phyloP scores from a whole-genome alignment of 2,888 invertebrate genomes.

The Sinhomidia bicolor region DNA sequence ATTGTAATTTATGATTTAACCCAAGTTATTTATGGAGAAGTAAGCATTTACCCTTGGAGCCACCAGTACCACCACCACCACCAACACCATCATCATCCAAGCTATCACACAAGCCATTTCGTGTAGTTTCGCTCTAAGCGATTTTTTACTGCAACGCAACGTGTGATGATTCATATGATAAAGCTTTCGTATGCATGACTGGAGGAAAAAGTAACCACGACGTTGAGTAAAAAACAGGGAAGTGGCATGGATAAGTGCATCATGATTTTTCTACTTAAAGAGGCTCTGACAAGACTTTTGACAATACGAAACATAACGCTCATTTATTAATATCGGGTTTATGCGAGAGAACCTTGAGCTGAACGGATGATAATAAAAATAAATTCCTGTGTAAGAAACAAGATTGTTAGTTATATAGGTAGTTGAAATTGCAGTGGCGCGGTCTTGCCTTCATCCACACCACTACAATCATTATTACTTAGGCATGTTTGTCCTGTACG shows the following conservation, averaged over 20 bases:
- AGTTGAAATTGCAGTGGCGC: background rate
- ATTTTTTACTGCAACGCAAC: constrained; percentile 42
- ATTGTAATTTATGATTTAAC: constrained; percentile 47
- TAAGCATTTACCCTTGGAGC: constrained; percentile 61
- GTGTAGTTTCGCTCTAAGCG: background rate
- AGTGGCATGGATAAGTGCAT: constrained; percentile 52
- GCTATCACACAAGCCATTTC: background rate
- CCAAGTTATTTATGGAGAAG: constrained; percentile 55
- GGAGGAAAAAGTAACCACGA: constrained; percentile 66
- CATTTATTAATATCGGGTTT: constrained; percentile 54
- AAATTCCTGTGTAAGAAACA: background rate
- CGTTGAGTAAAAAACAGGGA: constrained; percentile 59
- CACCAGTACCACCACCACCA: constrained; percentile 38
- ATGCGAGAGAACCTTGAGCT: constrained; percentile 59
- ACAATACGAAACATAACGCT: constrained; percentile 4
- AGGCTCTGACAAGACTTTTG: constrained; percentile 16
- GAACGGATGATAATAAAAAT: constrained; percentile 37
- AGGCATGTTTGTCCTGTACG: background rate
- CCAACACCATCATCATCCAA: background rate
- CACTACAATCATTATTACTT: background rate
- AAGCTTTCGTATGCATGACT: constrained; percentile 44
- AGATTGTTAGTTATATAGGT: background rate
- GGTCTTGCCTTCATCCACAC: constrained; percentile 1
- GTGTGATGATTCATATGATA: constrained; percentile 47
- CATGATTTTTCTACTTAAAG: constrained; percentile 46